Percentiles rank a stretch among this genome's conserved stretches.
Conservation (phyloP, 1,140 invertebrate genomes). For the Musca vetustissima region DNA sequence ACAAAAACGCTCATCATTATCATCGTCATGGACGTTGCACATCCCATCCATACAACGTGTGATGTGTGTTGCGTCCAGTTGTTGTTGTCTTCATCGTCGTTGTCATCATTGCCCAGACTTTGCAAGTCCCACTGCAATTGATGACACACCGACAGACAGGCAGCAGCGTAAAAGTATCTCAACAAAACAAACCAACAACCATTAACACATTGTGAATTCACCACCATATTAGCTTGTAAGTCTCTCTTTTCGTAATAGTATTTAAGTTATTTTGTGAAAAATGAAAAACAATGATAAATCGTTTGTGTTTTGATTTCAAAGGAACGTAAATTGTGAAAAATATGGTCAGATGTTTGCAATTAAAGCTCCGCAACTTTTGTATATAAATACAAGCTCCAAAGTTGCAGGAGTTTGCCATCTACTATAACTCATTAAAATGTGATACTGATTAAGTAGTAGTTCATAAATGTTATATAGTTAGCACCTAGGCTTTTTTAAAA, state of each 20-base stretch:
- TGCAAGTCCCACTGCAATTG: too few relatives aligned
- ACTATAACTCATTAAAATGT: slow-evolving; percentile 24
- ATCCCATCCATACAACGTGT: background rate
- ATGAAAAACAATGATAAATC: background rate
- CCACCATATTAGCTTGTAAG: slow-evolving; percentile 20
- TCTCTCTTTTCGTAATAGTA: background rate
- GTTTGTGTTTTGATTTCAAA: slow-evolving; percentile 24
- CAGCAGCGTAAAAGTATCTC: slow-evolving; percentile 9
- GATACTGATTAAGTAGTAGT: slow-evolving; percentile 24
- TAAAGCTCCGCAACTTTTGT: slow-evolving; percentile 13
- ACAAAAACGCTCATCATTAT: slow-evolving; percentile 3
- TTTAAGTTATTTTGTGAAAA: slow-evolving; percentile 9
- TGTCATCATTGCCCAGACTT: too few relatives aligned
- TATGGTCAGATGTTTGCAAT: slow-evolving; percentile 23
- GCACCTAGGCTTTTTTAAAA: slow-evolving; percentile 18
- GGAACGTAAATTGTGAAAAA: slow-evolving; percentile 24
- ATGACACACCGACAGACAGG: too few relatives aligned
- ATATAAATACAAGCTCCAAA: background rate
- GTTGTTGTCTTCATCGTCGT: too few relatives aligned
- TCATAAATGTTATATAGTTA: slow-evolving; percentile 18
- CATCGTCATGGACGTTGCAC: background rate
- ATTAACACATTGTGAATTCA: slow-evolving; percentile 17
- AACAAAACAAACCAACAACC: slow-evolving; percentile 2
- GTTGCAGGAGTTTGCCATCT: slow-evolving; percentile 17
- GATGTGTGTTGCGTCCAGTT: too few relatives aligned